Percentiles rank a stretch among this genome's conserved stretches.
Evolutionary conservation across 2,797 vertebrate genomes (phyloP).

Genomic region (Nyctalus aviator): DNA sequence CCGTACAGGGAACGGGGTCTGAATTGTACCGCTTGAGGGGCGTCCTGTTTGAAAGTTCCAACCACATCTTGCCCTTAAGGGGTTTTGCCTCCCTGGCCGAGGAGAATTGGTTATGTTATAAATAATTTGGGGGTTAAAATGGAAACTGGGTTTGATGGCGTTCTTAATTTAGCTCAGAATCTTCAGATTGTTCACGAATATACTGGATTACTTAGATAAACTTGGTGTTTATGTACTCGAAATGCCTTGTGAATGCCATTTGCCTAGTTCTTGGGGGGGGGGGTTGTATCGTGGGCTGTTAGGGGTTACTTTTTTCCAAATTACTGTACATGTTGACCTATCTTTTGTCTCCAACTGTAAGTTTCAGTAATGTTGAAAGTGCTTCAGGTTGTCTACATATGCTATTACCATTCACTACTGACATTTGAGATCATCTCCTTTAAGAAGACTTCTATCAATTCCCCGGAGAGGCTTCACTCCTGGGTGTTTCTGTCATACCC

Average conservation of each 20-base stretch:
- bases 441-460: not conserved
- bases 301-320: not conserved
- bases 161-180: not conserved
- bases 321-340: not conserved
- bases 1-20: not conserved
- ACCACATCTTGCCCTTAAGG: not conserved
- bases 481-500: not conserved
- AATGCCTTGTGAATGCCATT: not conserved
- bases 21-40: not conserved
- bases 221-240: not conserved
- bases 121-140: not conserved
- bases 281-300: not conserved
- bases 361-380: not conserved
- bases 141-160: not conserved
- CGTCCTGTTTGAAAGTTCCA: not conserved
- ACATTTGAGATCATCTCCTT: not conserved
- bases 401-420: not conserved
- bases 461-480: not conserved
- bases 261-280: not conserved
- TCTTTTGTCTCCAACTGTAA: not conserved
- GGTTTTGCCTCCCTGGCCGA: not conserved
- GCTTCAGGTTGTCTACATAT: not conserved
- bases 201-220: not conserved
- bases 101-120: not conserved
- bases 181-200: not conserved